Conservation (phyloP, 1,140 invertebrate genomes). For the Ceratina japonica region DNA sequence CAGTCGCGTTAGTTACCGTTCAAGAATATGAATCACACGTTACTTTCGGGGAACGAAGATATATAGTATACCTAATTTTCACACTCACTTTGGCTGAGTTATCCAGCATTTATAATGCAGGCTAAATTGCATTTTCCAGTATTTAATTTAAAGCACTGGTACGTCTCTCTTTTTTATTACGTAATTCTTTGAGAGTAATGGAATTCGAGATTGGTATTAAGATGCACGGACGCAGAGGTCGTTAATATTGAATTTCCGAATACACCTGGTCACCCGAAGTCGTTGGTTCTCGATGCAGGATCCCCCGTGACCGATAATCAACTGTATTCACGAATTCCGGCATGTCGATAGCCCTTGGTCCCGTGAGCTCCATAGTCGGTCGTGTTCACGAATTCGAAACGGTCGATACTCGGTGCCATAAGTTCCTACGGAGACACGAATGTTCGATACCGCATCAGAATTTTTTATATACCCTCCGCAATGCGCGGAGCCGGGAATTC, state of each 20-base stretch:
- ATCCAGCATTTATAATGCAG: too few species aligned
- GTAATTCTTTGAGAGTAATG: too few species aligned
- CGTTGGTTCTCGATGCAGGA: constrained; percentile 2
- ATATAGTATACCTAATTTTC: constrained; percentile 27
- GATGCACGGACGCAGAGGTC: not conserved
- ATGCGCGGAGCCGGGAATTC: not conserved
- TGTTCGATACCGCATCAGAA: not conserved
- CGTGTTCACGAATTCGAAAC: not conserved
- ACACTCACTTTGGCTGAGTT: constrained; percentile 4
- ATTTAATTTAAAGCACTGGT: too few species aligned
- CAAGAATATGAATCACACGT: constrained; percentile 27
- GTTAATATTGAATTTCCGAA: not conserved
- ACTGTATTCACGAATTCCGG: constrained; percentile 5
- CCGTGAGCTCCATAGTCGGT: not conserved
- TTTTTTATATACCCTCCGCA: not conserved
- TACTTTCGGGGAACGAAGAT: constrained; percentile 34
- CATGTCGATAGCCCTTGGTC: not conserved
- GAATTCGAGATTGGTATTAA: not conserved
- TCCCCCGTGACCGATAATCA: not conserved
- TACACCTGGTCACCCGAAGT: not conserved
- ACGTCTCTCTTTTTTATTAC: not conserved
- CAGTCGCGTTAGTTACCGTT: constrained; percentile 19
- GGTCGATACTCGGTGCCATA: not conserved
- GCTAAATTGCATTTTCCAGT: too few species aligned
- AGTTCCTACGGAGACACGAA: not conserved